Evolutionary conservation across 2,797 vertebrate genomes (phyloP).

Genomic region (Rhabdomys pumilio): DNA sequence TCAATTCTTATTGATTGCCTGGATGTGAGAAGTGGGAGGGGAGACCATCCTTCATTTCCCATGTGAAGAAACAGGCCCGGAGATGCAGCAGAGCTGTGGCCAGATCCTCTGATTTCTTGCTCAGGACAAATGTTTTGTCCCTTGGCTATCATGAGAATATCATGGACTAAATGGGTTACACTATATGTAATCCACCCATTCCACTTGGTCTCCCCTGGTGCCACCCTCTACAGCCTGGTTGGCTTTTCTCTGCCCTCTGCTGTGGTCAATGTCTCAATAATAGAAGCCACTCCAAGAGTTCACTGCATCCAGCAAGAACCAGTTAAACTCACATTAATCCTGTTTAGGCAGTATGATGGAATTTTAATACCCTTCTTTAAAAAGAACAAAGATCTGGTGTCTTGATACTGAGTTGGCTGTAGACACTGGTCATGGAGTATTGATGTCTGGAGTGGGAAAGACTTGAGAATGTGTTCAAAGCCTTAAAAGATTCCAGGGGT

Average conservation of each 20-base stretch:
- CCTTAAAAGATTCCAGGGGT: background rate
- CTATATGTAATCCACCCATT: background rate
- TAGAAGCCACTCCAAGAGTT: constrained; percentile 23
- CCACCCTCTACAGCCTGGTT: background rate
- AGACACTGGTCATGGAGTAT: background rate
- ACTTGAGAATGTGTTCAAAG: background rate
- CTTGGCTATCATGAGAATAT: background rate
- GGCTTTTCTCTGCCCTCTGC: background rate
- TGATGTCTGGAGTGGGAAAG: background rate
- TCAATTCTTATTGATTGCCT: background rate
- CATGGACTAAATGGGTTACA: too few species aligned
- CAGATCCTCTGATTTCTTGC: background rate
- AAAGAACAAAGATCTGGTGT: constrained; percentile 56
- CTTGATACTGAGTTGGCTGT: background rate
- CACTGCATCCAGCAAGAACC: background rate
- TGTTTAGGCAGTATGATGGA: constrained; percentile 4
- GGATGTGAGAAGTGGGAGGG: background rate
- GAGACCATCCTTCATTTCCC: background rate
- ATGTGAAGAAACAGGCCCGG: background rate
- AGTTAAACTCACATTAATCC: constrained; percentile 45
- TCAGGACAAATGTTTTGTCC: background rate
- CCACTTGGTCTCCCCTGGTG: background rate
- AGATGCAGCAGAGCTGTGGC: background rate
- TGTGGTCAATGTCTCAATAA: background rate
- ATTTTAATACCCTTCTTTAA: constrained; percentile 59